Percentiles rank a stretch among this genome's conserved stretches.
These are phyloP conservation scores for Zaprionus africanus DNA, from an alignment of 1,140 invertebrate species.

Conservation along the genomic window DNA sequence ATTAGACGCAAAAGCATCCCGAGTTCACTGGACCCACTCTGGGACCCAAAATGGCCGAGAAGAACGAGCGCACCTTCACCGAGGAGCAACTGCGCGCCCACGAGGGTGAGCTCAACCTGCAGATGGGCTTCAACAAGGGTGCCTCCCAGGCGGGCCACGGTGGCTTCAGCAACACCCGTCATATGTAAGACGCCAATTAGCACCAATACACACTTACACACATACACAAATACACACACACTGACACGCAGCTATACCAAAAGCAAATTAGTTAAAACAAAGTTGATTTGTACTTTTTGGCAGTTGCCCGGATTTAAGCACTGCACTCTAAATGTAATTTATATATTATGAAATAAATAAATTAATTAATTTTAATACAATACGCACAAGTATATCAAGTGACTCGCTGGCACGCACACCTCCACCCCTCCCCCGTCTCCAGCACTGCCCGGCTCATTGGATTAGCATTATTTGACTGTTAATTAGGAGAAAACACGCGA, in stretches of 20 bases:
- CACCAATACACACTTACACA: constrained; percentile 5
- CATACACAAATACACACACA: constrained; percentile 4
- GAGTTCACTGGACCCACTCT: constrained; percentile 95
- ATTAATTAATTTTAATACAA: constrained; percentile 80
- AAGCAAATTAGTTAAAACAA: constrained; percentile 73
- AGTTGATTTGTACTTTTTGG: constrained; percentile 63
- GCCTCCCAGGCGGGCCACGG: constrained; percentile 94
- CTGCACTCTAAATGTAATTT: constrained; percentile 75
- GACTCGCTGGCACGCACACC: constrained; percentile 22
- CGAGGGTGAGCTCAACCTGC: constrained; percentile 95
- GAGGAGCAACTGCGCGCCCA: constrained; percentile 97
- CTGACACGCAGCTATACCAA: constrained; percentile 40
- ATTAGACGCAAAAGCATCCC: constrained; percentile 95
- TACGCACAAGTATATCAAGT: constrained; percentile 59
- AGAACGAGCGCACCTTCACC: constrained; percentile 96
- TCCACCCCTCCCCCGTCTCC: neutral
- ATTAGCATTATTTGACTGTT: constrained; percentile 71
- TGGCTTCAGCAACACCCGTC: constrained; percentile 97
- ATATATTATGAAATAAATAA: constrained; percentile 82
- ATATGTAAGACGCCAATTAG: constrained; percentile 89
- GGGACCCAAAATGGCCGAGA: constrained; percentile 97
- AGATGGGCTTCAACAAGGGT: constrained; percentile 98
- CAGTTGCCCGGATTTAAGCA: constrained; percentile 47
- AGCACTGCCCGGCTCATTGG: constrained; percentile 20
- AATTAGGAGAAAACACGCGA: constrained; percentile 61